Evolutionary conservation across 2,113 vertebrate species (phyloP), one percentile per base, ranked within the genome.

Genomic region (Peucedramus taeniatus): DNA sequence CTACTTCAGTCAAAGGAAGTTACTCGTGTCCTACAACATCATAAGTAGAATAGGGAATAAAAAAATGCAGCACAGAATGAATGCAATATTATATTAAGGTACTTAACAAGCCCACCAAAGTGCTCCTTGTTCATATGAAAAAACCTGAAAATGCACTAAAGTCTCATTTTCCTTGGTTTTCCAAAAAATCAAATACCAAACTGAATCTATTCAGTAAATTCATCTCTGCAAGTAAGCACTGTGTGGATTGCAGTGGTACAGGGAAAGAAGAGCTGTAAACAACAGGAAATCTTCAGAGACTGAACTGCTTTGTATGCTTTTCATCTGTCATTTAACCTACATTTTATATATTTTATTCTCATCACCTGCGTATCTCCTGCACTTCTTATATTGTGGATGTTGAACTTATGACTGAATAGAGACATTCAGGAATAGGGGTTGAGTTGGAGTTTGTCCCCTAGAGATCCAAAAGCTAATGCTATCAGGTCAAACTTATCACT

Each of bases 111-210:
- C 4, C 50, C 59, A 61, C 8, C 7, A 20, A 72, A 83, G 12
- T 10, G 23, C 8, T 66, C 17, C 39, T 47, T 50, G 45, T 11
- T 81, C 26, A 87, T 60, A 17, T 31, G 39, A 57, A 60, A 64
- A 59, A 70, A 15, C 1, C 6, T 0, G 1, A 66, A 31, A 53
- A 35, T 1, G 12, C 2, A 2, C 35, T 45, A 1, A 66, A 77
- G 9, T 20, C 26, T 22, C 6, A 78, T 30, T 81, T 91, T 51
- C 22, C 16, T 82, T 45, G 14, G 44, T 26, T 82, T 87, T 35
- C 22, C 27, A 72, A 89, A 89, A 92, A 61, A 40, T 33, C 23
- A 42, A 75, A 45, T 26, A 47, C 54, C 22, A 16, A 54, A 74
- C 12, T 45, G 71, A 94, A 64, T 17, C 18, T 57, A 21, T 27